phyloP scores from a whole-genome alignment of 1,140 invertebrate species.

The Zaprionus ghesquierei region DNA sequence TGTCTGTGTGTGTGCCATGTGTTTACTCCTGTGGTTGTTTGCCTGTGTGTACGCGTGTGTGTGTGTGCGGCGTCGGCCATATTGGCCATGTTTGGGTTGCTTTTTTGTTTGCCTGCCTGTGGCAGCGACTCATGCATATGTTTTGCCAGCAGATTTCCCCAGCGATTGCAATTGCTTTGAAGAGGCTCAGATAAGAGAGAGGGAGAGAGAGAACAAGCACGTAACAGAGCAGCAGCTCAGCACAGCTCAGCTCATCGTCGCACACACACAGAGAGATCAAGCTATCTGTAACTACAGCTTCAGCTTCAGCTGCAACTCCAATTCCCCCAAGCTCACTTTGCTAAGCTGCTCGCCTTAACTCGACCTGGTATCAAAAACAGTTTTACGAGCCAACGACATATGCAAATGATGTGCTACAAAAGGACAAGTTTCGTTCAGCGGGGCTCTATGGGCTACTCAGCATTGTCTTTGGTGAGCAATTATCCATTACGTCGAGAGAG shows the following conservation, averaged over 20 bases:
- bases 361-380: slow-evolving; percentile 55
- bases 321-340: slow-evolving; percentile 69
- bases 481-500: not conserved
- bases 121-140: slow-evolving; percentile 58
- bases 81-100: slow-evolving; percentile 59
- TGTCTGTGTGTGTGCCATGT: slow-evolving; percentile 31
- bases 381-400: slow-evolving; percentile 23
- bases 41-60: slow-evolving; percentile 38
- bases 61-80: slow-evolving; percentile 19
- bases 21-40: slow-evolving; percentile 73
- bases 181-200: slow-evolving; percentile 9
- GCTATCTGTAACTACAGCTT: not conserved
- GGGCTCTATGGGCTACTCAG: not conserved
- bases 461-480: slow-evolving; percentile 34
- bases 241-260: not conserved
- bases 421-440: not conserved
- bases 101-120: slow-evolving; percentile 61
- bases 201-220: not conserved
- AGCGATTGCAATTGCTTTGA: slow-evolving; percentile 66
- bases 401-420: too few species aligned
- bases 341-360: slow-evolving; percentile 51
- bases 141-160: slow-evolving; percentile 74
- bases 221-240: not conserved
- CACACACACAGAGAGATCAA: not conserved
- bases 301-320: too few species aligned